Conservation (phyloP, 1,140 invertebrate species). For the Calosoma granatense region DNA sequence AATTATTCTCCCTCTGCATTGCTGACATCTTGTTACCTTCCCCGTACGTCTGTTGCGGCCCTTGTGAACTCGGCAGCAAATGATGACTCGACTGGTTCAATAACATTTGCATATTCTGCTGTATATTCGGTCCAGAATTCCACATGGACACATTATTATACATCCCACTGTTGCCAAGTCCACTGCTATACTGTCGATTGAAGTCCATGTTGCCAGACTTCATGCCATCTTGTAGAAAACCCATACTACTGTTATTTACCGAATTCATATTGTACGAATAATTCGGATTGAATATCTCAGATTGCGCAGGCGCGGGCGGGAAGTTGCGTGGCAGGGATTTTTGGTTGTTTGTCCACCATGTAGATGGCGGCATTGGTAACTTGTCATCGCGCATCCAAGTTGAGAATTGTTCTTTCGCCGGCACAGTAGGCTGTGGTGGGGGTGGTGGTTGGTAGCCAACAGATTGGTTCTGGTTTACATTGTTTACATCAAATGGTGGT, state of each 20-base stretch:
- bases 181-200: background rate
- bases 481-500: background rate
- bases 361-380: constrained; percentile 9
- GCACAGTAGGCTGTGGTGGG: background rate
- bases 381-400: constrained; percentile 2
- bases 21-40: background rate
- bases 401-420: background rate
- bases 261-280: background rate
- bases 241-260: background rate
- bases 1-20: background rate
- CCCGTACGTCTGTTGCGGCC: background rate
- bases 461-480: no score
- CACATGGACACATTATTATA: background rate
- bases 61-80: background rate
- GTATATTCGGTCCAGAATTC: background rate
- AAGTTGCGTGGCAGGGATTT: background rate
- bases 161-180: background rate
- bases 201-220: background rate
- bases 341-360: constrained; percentile 2
- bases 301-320: background rate
- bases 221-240: background rate
- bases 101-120: background rate
- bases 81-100: background rate
- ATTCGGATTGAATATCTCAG: background rate
- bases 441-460: no score